Evolutionary conservation across 1,140 invertebrate species (phyloP), one percentile per base, ranked within the genome.

Genomic region (Panagrolaimus sp.): DNA sequence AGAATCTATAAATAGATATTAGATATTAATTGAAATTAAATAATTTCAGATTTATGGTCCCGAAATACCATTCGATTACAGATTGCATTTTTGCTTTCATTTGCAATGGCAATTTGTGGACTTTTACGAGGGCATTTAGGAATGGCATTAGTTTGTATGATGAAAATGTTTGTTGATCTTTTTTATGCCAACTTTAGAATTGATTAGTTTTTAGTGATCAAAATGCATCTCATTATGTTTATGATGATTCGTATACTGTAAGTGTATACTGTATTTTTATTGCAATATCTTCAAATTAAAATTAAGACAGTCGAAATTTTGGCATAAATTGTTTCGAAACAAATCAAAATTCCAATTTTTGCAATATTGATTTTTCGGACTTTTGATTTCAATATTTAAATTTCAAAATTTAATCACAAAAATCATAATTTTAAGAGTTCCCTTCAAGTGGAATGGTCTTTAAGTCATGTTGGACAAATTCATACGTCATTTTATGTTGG

Each of bases 121-220:
- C 52, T 58, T n/a, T 58, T 58, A 14, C 15, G 52, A 12, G 52
- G 52, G 0, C 15, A 58, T 58, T 21, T 58, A 28, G 52, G 52
- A 21, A 58, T 58, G 52, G 52, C 52, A 58, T 28, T 58, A 26
- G 52, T 58, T 21, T 58, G 52, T 58, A 58, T 58, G 52, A 58
- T 58, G 21, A 58, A 58, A 58, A 26, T 28, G 52, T 58, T 12
- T 26, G 52, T 58, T 4, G 5, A n/a, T 48, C 5, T 48, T 15
- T 24, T 4, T 48, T 48, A 5, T 48, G 15, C 2, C 10, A 24
- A 48, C 21, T 48, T 48, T 48, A n/a, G 2, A 4, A 48, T 4
- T 3, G 21, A 48, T n/a, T 4, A 10, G 47, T 2, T 15, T 48
- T 4, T 24, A 48, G 47, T 10, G 47, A 48, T 48, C 21, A 24